These are phyloP conservation scores for Actenoides lindsayi DNA, from an alignment of 2,113 vertebrate genomes.

Conservation along the genomic window DNA sequence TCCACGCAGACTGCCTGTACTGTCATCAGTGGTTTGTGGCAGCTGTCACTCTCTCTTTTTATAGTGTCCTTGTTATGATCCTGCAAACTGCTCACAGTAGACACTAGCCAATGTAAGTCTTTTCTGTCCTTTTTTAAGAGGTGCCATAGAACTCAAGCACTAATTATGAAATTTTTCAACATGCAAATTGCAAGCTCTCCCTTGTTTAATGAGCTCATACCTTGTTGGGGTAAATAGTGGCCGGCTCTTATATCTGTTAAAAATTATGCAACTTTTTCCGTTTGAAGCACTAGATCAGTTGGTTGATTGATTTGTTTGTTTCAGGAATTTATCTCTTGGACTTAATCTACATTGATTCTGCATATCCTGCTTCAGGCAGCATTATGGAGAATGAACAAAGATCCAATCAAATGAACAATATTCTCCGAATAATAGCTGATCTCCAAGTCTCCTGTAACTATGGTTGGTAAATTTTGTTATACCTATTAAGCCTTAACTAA, in stretches of 20 bases:
- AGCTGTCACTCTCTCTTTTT: not conserved
- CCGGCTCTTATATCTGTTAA: not conserved
- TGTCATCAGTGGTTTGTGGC: accelerated
- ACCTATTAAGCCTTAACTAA: not conserved
- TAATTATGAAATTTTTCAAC: not conserved
- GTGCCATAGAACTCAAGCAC: not conserved
- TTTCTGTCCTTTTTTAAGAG: not conserved
- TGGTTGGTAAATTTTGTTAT: constrained; percentile 75
- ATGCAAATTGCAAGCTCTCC: not conserved
- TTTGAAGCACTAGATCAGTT: not conserved
- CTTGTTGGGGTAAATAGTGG: not conserved
- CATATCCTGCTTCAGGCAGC: constrained; percentile 93
- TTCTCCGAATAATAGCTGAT: constrained; percentile 92
- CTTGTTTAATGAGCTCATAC: not conserved
- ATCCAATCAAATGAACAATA: constrained; percentile 97
- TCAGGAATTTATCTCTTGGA: constrained; percentile 94
- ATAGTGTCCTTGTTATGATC: not conserved
- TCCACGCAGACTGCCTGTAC: not conserved
- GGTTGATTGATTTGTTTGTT: constrained; percentile 40
- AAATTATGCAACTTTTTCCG: not conserved
- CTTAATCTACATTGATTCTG: constrained; percentile 96
- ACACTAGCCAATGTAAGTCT: not conserved
- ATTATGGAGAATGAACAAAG: constrained; percentile 95
- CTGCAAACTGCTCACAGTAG: not conserved
- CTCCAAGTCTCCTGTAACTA: constrained; percentile 94